These are phyloP conservation scores for Etia nguti DNA, from an alignment of 2,113 vertebrate species.

Conservation along the genomic window DNA sequence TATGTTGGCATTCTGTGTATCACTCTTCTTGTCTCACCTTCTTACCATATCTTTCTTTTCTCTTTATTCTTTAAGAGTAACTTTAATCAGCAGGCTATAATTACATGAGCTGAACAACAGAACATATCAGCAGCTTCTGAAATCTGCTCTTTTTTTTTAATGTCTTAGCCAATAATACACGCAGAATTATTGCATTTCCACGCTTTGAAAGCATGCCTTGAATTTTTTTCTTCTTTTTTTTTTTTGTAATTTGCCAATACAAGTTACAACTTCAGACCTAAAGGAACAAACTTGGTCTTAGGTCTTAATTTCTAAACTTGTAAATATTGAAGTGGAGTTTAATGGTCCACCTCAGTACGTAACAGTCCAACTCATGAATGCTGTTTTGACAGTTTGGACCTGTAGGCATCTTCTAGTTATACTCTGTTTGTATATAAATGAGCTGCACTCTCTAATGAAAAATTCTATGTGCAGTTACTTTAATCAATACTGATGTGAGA, in stretches of 20 bases:
- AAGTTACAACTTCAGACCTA: neutral
- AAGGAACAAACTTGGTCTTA: neutral
- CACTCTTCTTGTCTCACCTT: neutral
- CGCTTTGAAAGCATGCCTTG: neutral
- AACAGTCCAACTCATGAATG: neutral
- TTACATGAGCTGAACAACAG: neutral
- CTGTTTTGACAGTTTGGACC: neutral
- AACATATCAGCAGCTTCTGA: neutral
- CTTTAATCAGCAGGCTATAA: neutral
- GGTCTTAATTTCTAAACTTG: neutral
- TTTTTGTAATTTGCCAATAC: neutral
- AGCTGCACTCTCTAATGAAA: neutral
- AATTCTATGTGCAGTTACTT: neutral
- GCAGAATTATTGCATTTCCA: neutral
- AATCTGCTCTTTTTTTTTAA: neutral
- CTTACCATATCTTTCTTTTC: neutral
- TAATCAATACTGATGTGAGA: neutral
- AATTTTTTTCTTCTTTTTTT: neutral
- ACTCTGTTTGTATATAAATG: neutral
- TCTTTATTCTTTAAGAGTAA: neutral
- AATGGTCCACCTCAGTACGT: neutral
- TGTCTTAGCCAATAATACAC: neutral
- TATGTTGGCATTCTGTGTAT: neutral
- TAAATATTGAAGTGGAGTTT: neutral
- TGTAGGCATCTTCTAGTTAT: neutral